Evolutionary conservation across 2,888 invertebrate species (phyloP).

Genomic region (Drosophila hamatofila): DNA sequence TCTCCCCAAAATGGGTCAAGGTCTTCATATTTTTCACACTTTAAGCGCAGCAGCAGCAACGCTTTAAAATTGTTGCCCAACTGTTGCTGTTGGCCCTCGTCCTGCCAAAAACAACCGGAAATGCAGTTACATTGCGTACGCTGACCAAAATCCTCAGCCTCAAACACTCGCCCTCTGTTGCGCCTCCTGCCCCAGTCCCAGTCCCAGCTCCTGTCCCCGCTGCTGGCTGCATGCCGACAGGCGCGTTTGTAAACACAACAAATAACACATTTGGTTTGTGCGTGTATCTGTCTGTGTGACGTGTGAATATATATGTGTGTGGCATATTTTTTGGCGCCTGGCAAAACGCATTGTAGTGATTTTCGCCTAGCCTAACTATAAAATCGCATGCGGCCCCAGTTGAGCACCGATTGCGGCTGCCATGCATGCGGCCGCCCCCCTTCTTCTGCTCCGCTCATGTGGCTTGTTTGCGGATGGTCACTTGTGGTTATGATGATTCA

Average conservation of each 20-base stretch:
- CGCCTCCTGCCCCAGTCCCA: background rate
- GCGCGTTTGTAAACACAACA: conserved; percentile 74
- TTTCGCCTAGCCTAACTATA: conserved; percentile 67
- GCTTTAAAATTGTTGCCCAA: conserved; percentile 65
- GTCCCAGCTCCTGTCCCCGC: background rate
- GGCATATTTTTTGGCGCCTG: conserved; percentile 71
- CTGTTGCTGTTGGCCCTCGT: conserved; percentile 57
- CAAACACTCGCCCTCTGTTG: conserved; percentile 11
- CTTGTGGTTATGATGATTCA: conserved; percentile 76
- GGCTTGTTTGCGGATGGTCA: conserved; percentile 60
- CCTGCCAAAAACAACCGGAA: conserved; percentile 46
- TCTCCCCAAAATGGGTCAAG: conserved; percentile 68
- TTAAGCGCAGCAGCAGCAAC: conserved; percentile 56
- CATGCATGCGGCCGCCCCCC: background rate
- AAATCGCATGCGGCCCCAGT: conserved; percentile 53
- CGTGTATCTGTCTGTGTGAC: conserved; percentile 15
- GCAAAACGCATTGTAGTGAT: conserved; percentile 61
- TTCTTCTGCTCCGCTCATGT: conserved; percentile 18
- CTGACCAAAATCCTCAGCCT: conserved; percentile 45
- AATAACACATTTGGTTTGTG: conserved; percentile 63
- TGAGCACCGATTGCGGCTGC: conserved; percentile 37
- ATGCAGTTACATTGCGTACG: conserved; percentile 68
- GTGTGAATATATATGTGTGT: conserved; percentile 28
- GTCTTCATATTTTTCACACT: conserved; percentile 64
- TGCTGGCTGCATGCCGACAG: conserved; percentile 51